A percentile compares a stretch with the other conserved stretches of the same genome.
These are phyloP conservation scores for Yponomeuta plumbellus DNA, from an alignment of 2,888 invertebrate genomes.

Conservation along the genomic window DNA sequence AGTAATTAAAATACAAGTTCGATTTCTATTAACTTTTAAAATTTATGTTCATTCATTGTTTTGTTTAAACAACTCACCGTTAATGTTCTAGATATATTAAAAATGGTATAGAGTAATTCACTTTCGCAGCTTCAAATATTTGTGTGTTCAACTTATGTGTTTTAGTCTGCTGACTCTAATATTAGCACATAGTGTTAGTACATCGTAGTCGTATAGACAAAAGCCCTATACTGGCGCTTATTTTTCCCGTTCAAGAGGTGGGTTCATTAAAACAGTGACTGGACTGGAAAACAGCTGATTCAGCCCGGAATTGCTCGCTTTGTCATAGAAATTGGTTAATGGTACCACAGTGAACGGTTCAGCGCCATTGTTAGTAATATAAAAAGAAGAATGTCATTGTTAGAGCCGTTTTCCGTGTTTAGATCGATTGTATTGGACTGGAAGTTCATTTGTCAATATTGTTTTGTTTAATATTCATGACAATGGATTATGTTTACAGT, in stretches of 20 bases:
- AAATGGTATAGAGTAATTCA: too few species aligned
- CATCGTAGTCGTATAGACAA: not conserved
- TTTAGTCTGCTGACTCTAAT: too few species aligned
- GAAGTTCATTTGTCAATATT: not conserved
- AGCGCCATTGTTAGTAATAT: not conserved
- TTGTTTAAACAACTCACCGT: too few species aligned
- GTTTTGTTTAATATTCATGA: not conserved
- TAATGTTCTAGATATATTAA: too few species aligned
- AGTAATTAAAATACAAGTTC: too few species aligned
- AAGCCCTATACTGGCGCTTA: not conserved
- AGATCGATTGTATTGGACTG: not conserved
- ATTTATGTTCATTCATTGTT: too few species aligned
- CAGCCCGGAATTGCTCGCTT: not conserved
- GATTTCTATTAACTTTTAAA: too few species aligned
- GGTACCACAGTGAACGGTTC: not conserved
- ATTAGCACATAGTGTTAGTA: too few species aligned
- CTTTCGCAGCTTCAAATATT: too few species aligned
- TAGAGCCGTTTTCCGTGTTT: not conserved
- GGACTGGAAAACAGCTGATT: not conserved
- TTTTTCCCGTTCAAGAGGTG: not conserved
- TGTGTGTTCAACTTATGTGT: too few species aligned
- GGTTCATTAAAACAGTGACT: slow-evolving; percentile 1
- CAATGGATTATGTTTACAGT: not conserved
- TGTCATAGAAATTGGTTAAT: not conserved
- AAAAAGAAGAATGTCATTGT: not conserved